Evolutionary conservation across 2,113 vertebrate species (phyloP).

Genomic region (Maylandia zebra): DNA sequence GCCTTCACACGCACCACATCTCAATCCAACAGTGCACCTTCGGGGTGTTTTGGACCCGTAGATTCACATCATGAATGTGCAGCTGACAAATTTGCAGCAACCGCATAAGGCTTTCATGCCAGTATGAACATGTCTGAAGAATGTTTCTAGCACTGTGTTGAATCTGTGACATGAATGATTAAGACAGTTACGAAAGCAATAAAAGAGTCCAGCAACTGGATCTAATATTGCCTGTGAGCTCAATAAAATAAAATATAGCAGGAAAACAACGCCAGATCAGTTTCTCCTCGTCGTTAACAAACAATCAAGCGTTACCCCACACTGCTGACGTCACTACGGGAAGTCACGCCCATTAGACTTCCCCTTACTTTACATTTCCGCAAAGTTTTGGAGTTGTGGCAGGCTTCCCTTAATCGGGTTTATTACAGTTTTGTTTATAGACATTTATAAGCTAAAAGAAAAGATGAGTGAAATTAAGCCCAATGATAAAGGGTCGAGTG

Average conservation of each 20-base stretch:
- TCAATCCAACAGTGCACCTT: background rate
- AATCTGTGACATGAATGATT: background rate
- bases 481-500: background rate
- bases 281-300: background rate
- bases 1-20: background rate
- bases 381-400: background rate
- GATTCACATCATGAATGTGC: background rate
- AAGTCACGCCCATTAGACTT: background rate
- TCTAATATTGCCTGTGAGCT: background rate
- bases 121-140: background rate
- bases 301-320: background rate
- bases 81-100: background rate
- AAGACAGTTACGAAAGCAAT: background rate
- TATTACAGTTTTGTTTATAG: background rate
- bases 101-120: background rate
- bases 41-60: background rate
- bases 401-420: background rate
- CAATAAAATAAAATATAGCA: background rate
- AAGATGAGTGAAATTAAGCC: constrained; percentile 59
- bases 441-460: background rate
- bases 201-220: background rate
- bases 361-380: constrained; percentile 15
- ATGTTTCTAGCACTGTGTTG: background rate
- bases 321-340: background rate
- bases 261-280: background rate